Evolutionary conservation across 1,140 invertebrate species (phyloP).

Genomic region (Drosophila yakuba): DNA sequence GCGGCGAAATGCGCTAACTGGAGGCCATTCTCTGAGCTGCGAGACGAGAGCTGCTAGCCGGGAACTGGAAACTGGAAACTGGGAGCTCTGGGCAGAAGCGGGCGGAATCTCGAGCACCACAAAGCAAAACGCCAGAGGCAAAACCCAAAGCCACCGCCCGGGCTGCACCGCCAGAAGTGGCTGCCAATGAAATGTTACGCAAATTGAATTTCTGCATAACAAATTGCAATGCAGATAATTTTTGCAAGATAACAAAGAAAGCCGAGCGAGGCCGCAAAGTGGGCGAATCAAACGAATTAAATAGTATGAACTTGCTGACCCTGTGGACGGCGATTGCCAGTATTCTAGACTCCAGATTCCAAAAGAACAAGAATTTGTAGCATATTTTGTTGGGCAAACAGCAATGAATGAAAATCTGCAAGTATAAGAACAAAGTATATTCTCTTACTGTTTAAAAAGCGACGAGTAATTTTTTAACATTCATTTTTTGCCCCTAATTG

Average conservation of each 20-base stretch:
- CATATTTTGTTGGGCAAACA: background rate
- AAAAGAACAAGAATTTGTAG: background rate
- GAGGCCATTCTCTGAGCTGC: slow-evolving; percentile 44
- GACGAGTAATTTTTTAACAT: no score
- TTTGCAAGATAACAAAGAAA: slow-evolving; percentile 55
- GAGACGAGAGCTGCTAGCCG: background rate
- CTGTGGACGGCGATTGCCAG: slow-evolving; percentile 6
- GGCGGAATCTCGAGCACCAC: slow-evolving; percentile 60
- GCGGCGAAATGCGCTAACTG: slow-evolving; percentile 37
- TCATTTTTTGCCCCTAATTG: no score
- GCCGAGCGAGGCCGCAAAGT: slow-evolving; percentile 28
- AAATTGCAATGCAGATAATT: slow-evolving; percentile 73
- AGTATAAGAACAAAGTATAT: no score
- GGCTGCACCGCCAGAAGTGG: slow-evolving; percentile 66
- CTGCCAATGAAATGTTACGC: slow-evolving; percentile 76
- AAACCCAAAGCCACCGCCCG: slow-evolving; percentile 35
- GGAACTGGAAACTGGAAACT: background rate
- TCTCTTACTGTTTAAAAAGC: no score
- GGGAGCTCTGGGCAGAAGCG: slow-evolving; percentile 13
- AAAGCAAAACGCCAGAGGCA: slow-evolving; percentile 58
- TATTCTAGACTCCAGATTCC: background rate
- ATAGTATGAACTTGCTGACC: slow-evolving; percentile 33
- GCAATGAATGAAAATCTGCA: background rate
- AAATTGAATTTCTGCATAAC: slow-evolving; percentile 80
- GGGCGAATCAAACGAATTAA: slow-evolving; percentile 40